Evolutionary conservation across 2,113 vertebrate species (phyloP).

Genomic region (Bubalus kerabau): DNA sequence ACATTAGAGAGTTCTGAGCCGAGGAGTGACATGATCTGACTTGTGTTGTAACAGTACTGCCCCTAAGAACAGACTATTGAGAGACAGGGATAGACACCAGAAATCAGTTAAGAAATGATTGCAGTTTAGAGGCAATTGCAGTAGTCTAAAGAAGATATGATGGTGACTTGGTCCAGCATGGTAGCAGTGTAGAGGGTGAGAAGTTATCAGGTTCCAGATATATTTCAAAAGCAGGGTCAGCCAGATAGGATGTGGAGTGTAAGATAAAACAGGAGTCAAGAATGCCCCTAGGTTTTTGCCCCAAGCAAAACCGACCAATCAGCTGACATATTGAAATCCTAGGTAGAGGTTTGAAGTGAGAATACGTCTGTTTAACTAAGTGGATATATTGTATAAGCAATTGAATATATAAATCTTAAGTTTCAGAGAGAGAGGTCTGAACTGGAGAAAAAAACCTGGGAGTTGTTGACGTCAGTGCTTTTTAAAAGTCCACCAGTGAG

Average conservation of each 20-base stretch:
- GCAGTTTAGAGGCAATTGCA: neutral
- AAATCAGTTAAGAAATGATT: neutral
- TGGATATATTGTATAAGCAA: neutral
- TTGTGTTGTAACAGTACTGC: slow-evolving; percentile 7
- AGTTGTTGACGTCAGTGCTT: neutral
- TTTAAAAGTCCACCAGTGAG: neutral
- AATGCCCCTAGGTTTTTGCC: neutral
- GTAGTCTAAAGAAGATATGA: neutral
- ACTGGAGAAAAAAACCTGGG: neutral
- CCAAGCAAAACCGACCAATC: neutral
- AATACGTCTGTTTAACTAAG: neutral
- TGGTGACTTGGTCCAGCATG: neutral
- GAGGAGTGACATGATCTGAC: neutral
- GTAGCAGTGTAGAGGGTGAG: neutral
- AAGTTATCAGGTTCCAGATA: neutral
- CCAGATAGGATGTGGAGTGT: neutral
- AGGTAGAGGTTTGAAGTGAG: neutral
- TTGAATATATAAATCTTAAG: neutral
- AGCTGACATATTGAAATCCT: neutral
- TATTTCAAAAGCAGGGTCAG: neutral
- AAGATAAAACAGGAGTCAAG: neutral
- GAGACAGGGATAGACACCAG: neutral
- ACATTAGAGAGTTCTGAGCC: neutral
- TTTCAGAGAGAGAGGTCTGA: neutral
- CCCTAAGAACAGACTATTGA: neutral